Base-by-base conservation (phyloP, 2,113 vertebrate species). In the Sinocyclocheilus grahami region DNA sequence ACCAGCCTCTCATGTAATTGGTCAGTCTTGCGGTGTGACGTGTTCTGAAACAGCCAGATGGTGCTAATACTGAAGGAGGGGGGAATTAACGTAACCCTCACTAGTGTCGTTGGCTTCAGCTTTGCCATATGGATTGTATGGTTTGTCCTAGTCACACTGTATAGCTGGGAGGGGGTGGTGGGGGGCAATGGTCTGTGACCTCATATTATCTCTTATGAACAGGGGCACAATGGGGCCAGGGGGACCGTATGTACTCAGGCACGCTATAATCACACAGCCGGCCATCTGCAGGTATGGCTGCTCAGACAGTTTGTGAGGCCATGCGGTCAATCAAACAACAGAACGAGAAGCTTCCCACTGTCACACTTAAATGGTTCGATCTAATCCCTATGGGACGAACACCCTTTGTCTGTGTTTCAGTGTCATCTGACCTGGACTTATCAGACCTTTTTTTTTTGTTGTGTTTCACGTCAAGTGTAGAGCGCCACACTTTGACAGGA, bases 41-140 rank as follows among this genome's bases (percentile, higher is more conserved):
- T 83, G 75, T 58, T 67, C 51, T 77, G 80, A 81, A 72, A 24
- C 79, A 82, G 89, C 88, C 94, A 94, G 91, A 92, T 93, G 93
- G 92, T 78, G 71, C 88, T 90, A 88, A 92, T 90, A 89, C 87
- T 85, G 86, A 91, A 77, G 87, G 91, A 30, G 7, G 53, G 53
- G 82, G 87, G 87, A 75, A 37, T 91, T 93, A 93, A 93, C 91
- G 82, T 87, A 76, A 69, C 74, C 14, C 51, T 82, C 90, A 89
- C 88, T 90, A 58, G 14, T 85, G 83, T 77, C 86, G 90, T 91
- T 92, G 91, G 90, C 90, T 86, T 90, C 82, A 86, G 92, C 91
- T 92, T 87, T 92, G 91, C 93, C 94, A 95, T 95, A 94, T 94
- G 94, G 93, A 90, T 81, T 22, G 81, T 22, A 37, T 55, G 60